phyloP scores from a whole-genome alignment of 2,888 invertebrate species.

The Athripsodes cinereus region DNA sequence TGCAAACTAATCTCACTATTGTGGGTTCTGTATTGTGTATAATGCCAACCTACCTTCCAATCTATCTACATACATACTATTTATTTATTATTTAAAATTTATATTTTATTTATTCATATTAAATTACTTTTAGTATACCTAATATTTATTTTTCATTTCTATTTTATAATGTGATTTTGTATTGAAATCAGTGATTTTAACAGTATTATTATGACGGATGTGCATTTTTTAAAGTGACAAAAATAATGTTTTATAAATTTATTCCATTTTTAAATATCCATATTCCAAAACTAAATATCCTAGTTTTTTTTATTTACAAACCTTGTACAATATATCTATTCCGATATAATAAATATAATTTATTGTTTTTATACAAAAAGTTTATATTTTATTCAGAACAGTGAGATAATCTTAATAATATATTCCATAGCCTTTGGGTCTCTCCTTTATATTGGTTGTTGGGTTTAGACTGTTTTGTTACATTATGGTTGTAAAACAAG shows the following conservation, averaged over 20 bases:
- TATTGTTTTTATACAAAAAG: too few relatives aligned
- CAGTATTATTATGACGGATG: neutral
- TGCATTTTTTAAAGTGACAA: slow-evolving; percentile 2
- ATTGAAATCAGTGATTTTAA: neutral
- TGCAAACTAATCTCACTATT: slow-evolving; percentile 23
- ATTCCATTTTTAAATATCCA: neutral
- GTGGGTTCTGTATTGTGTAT: neutral
- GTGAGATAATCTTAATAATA: too few relatives aligned
- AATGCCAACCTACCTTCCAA: slow-evolving; percentile 9
- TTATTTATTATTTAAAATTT: slow-evolving; percentile 33
- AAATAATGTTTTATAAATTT: neutral
- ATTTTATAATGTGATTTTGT: too few relatives aligned
- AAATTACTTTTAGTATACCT: too few relatives aligned
- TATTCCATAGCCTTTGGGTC: slow-evolving; percentile 6
- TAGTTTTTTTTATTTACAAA: neutral
- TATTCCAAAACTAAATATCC: neutral
- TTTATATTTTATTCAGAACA: too few relatives aligned
- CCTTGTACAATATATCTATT: too few relatives aligned
- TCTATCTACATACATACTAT: slow-evolving; percentile 35
- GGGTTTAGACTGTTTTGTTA: too few relatives aligned
- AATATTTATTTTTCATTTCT: too few relatives aligned
- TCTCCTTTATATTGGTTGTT: slow-evolving; percentile 5
- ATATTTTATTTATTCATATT: neutral
- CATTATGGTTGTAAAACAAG: slow-evolving; percentile 13
- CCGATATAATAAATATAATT: too few relatives aligned